A percentile compares a stretch with the other conserved stretches of the same genome.
Evolutionary conservation across 2,113 vertebrate species (phyloP).

Genomic region (Pogonocichla stellata): DNA sequence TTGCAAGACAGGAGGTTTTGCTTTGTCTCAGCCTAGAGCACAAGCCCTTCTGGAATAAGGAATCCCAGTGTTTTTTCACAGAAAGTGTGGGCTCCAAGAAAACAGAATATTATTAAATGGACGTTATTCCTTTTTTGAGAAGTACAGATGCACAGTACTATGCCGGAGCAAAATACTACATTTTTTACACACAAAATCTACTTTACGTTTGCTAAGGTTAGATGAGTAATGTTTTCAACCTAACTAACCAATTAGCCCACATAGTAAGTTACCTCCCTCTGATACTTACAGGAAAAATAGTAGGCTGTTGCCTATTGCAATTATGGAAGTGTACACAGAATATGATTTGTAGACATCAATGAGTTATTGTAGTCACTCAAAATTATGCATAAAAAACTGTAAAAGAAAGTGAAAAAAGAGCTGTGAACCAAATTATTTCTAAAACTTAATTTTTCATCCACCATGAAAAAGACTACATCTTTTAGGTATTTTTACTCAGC

Average conservation of each 20-base stretch:
- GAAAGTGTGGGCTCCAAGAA: background rate
- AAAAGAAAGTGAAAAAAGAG: background rate
- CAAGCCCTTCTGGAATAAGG: background rate
- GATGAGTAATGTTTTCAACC: slow-evolving; percentile 18
- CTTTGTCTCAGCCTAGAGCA: background rate
- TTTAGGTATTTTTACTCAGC: background rate
- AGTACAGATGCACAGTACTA: background rate
- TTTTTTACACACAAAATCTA: background rate
- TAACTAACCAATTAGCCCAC: background rate
- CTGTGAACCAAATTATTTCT: background rate
- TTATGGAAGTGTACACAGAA: background rate
- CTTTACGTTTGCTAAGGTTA: background rate
- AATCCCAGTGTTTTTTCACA: background rate
- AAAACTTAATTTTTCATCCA: background rate
- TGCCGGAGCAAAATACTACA: background rate
- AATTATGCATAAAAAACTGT: background rate
- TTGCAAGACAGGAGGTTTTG: background rate
- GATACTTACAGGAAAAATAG: background rate
- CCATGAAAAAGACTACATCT: background rate
- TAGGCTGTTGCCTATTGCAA: background rate
- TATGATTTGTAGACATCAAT: background rate
- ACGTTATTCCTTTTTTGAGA: background rate
- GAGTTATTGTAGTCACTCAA: background rate
- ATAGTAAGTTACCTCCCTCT: background rate
- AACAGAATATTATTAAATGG: background rate